Conservation (phyloP, 2,888 invertebrate species). For the Xiphydria camelus region DNA sequence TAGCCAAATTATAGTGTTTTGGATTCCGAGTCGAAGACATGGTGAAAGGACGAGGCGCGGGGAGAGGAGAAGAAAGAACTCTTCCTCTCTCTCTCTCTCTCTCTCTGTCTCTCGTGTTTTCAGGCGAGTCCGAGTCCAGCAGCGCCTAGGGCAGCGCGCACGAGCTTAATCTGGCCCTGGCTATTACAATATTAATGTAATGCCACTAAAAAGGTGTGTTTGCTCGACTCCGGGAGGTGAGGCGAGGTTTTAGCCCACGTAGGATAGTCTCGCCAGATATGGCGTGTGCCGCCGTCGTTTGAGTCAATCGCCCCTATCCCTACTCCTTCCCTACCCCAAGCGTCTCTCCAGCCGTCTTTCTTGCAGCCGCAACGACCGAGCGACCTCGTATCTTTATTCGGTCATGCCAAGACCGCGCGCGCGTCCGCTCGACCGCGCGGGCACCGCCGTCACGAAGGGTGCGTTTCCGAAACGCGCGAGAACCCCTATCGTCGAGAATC, state of each 20-base stretch:
- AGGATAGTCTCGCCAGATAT: constrained; percentile 55
- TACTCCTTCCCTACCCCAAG: constrained; percentile 16
- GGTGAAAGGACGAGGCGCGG: constrained; percentile 8
- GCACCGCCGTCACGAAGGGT: no score
- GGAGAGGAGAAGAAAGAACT: constrained; percentile 15
- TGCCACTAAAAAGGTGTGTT: constrained; percentile 56
- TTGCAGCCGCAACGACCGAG: constrained; percentile 19
- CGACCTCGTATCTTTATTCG: constrained; percentile 44
- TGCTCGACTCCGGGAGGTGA: constrained; percentile 39
- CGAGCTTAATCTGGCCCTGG: constrained; percentile 17
- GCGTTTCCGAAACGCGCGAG: background rate
- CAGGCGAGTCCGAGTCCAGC: constrained; percentile 10
- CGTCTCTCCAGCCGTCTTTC: constrained; percentile 12
- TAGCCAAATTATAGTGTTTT: no score
- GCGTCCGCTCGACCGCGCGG: no score
- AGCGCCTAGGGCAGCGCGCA: constrained; percentile 20
- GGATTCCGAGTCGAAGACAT: no score
- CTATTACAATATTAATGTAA: constrained; percentile 56
- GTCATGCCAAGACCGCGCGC: constrained; percentile 27
- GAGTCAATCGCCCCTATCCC: constrained; percentile 29
- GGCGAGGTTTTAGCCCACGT: constrained; percentile 49
- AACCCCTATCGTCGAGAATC: background rate
- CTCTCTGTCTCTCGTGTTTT: constrained; percentile 28
- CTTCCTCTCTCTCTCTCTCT: constrained; percentile 13
- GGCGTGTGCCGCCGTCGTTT: constrained; percentile 46